Percentiles rank a stretch among this genome's conserved stretches.
Conservation (phyloP, 2,888 invertebrate species). For the Crematogaster levior region DNA sequence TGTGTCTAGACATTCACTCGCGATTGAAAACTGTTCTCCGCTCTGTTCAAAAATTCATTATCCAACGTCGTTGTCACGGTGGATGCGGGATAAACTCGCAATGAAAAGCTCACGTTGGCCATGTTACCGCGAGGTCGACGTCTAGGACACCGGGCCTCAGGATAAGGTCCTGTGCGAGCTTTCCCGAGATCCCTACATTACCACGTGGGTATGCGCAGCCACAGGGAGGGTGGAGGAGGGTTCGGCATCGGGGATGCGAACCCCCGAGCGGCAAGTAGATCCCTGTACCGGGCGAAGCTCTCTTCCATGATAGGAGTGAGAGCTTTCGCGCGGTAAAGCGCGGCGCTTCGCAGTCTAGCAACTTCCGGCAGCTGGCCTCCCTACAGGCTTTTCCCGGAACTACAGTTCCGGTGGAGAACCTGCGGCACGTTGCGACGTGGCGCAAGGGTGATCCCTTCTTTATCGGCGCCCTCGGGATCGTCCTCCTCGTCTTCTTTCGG, state of each 20-base stretch:
- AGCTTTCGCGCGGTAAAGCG: conserved; percentile 72
- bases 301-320: conserved; percentile 35
- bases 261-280: conserved; percentile 68
- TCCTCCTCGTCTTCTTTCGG: neutral
- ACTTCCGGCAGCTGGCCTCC: conserved; percentile 82
- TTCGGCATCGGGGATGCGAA: conserved; percentile 55
- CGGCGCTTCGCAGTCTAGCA: conserved; percentile 79
- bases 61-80: neutral
- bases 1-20: neutral
- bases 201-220: conserved; percentile 52
- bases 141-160: conserved; percentile 32
- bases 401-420: conserved; percentile 75
- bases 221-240: conserved; percentile 19
- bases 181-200: conserved; percentile 71
- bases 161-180: conserved; percentile 55
- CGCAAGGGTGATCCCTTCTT: conserved; percentile 76
- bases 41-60: neutral
- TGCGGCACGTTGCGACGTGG: conserved; percentile 40
- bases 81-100: conserved; percentile 10
- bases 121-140: conserved; percentile 30
- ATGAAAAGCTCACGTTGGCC: conserved; percentile 5
- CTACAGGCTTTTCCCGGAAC: conserved; percentile 79
- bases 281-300: conserved; percentile 62
- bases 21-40: neutral
- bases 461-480: conserved; percentile 76